Evolutionary conservation across 2,797 vertebrate genomes (phyloP).

Genomic region (Cossypha dichroa): DNA sequence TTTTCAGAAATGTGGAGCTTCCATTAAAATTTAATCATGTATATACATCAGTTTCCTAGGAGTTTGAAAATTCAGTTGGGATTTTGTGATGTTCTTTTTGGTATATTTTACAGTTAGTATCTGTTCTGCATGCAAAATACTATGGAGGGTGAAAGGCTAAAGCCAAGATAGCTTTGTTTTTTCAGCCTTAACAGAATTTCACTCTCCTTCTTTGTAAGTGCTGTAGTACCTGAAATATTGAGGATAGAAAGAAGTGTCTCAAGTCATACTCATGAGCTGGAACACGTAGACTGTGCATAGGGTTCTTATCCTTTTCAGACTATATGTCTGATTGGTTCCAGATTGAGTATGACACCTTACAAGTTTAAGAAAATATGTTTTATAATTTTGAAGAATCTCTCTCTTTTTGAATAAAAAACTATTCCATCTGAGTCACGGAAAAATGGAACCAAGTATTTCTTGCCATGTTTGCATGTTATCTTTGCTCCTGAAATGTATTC

Average conservation of each 20-base stretch:
- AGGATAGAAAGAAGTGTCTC: not conserved
- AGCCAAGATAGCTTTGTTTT: not conserved
- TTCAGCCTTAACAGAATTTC: not conserved
- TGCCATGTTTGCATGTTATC: not conserved
- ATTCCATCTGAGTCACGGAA: not conserved
- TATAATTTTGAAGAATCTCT: not conserved
- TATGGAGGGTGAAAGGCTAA: not conserved
- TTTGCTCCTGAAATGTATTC: not conserved
- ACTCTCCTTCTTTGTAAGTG: not conserved
- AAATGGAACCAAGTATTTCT: not conserved
- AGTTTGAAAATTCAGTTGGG: not conserved
- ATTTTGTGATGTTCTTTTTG: not conserved
- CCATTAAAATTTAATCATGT: not conserved
- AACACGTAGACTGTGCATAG: accelerated
- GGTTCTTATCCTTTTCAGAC: not conserved
- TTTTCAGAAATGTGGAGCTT: not conserved
- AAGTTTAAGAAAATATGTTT: not conserved
- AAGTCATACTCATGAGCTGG: not conserved
- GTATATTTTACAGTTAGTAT: not conserved
- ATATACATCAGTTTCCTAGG: not conserved
- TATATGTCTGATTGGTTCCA: accelerated
- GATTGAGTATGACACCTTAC: not conserved
- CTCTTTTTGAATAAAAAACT: not conserved
- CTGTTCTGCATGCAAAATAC: not conserved
- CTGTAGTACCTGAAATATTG: not conserved